These are phyloP conservation scores for Gymnothorax javanicus DNA, from an alignment of 2,797 vertebrate species.

Conservation along the genomic window DNA sequence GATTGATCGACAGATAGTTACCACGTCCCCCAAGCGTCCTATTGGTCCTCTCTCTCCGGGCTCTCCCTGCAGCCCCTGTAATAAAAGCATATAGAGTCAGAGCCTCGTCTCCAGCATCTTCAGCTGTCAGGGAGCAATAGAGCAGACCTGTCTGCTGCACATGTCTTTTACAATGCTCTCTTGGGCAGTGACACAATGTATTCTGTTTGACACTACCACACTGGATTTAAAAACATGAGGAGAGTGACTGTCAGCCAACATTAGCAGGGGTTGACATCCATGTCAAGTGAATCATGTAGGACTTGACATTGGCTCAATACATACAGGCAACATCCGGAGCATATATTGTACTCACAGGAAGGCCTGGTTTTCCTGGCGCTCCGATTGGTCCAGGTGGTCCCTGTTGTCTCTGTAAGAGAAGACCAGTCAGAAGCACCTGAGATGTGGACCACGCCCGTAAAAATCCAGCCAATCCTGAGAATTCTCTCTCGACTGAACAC, in stretches of 20 bases:
- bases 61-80: constrained; percentile 77
- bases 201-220: too few relatives aligned
- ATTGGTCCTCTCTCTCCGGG: constrained; percentile 73
- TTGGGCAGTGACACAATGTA: too few relatives aligned
- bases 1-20: constrained; percentile 50
- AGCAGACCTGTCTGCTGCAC: background rate
- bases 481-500: background rate
- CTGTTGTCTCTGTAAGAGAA: constrained; percentile 74
- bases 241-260: too few relatives aligned
- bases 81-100: background rate
- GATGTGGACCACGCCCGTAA: background rate
- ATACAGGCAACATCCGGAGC: background rate
- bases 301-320: too few relatives aligned
- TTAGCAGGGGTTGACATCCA: too few relatives aligned
- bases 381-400: constrained; percentile 77
- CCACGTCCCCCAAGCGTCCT: constrained; percentile 76
- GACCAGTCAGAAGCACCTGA: constrained; percentile 49
- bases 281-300: too few relatives aligned
- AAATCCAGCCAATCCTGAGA: background rate
- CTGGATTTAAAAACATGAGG: too few relatives aligned
- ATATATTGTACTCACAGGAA: constrained; percentile 68
- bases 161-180: background rate
- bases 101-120: background rate
- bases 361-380: constrained; percentile 77
- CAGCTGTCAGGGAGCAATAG: background rate